Evolutionary conservation across 2,888 invertebrate species (phyloP), one percentile per base, ranked within the genome.

Genomic region (Notodonta dromedarius): DNA sequence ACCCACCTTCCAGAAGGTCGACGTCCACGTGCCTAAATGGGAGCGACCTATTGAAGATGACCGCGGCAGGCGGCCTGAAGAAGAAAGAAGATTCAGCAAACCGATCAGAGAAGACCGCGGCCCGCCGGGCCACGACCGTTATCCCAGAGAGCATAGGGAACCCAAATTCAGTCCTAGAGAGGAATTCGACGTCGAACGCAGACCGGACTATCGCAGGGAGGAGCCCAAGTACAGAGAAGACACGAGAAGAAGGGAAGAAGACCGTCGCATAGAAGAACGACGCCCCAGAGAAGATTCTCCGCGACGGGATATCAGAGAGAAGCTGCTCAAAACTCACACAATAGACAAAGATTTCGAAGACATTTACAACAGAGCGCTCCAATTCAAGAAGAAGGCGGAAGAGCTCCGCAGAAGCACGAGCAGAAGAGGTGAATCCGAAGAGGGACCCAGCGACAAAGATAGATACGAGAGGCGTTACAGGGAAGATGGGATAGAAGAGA

Each of bases 301-400:
- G 11, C 75, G 71, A 4, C 76, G 65, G 56, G 76, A 77, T 7
- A 53, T 60, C 24, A 71, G 61, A 40, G 71, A 70, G 56, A 71
- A 67, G 9, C 70, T 70, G 24, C 42, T 68, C 67, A 65, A 44
- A 76, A 71, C 35, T 64, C 48, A 46, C 40, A 71, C 16, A 16
- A 77, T 87, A 42, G 84, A 91, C 55, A 86, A 85, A 67, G 90
- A 90, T 69, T 85, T 91, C 54, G 87, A 90, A 62, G 88, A 89
- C 48, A 85, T 91, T 8, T 90, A 89, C 70, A 84, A 87, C 57
- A 78, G 88, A 59, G 84, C 90, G 4, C 76, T 84, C n/a, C 87
- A 87, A 57, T 86, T 90, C 58, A 84, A 84, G 9, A 88, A 88
- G 63, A 88, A 87, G 64, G 79, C 88, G 1, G 86, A 91, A 61